These are phyloP conservation scores for Nysson spinosus DNA, from an alignment of 2,888 invertebrate genomes.

Conservation along the genomic window DNA sequence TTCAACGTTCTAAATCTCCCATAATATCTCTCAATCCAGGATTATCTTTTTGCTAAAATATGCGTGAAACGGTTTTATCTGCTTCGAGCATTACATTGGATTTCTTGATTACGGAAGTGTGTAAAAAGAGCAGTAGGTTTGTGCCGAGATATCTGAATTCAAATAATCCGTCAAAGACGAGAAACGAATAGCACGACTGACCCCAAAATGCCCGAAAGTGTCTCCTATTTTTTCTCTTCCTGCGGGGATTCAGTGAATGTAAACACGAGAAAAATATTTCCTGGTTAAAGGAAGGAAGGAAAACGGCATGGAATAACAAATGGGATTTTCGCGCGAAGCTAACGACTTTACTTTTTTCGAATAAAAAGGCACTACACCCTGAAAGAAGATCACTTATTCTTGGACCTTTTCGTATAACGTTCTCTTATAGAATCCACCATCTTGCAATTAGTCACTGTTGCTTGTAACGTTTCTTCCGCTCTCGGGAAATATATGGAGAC, in stretches of 20 bases:
- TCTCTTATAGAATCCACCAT: not conserved
- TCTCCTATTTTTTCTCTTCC: constrained; percentile 30
- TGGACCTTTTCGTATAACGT: constrained; percentile 2
- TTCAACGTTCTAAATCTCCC: no score
- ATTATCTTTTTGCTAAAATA: no score
- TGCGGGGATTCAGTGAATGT: constrained; percentile 13
- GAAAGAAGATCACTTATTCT: constrained; percentile 18
- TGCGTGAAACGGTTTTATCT: no score
- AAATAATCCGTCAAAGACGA: not conserved
- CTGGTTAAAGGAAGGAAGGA: not conserved
- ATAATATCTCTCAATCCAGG: no score
- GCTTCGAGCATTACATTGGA: no score
- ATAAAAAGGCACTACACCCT: constrained; percentile 1
- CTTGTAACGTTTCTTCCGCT: not conserved
- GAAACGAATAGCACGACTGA: not conserved
- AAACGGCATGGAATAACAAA: constrained; percentile 34
- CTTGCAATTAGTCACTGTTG: constrained; percentile 12
- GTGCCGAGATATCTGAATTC: not conserved
- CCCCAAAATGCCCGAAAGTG: not conserved
- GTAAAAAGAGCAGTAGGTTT: not conserved
- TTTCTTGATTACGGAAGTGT: no score
- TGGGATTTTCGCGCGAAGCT: constrained; percentile 37
- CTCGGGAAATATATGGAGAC: not conserved
- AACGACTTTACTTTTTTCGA: constrained; percentile 27
- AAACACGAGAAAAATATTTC: constrained; percentile 27